A percentile compares a stretch with the other conserved stretches of the same genome.
These are phyloP conservation scores for Drosophila subobscura DNA, from an alignment of 1,140 invertebrate genomes.

Conservation along the genomic window DNA sequence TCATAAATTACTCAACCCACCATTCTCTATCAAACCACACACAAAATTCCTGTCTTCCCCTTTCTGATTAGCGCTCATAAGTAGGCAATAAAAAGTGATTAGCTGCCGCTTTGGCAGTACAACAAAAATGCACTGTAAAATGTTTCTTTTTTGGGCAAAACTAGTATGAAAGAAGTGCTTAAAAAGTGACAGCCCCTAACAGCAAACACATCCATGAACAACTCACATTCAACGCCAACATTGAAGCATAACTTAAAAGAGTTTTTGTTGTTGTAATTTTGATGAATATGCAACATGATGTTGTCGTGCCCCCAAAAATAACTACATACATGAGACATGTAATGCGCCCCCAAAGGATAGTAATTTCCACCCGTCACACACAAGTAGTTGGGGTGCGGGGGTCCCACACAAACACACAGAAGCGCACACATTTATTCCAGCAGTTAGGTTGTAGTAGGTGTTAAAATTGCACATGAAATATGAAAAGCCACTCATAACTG, in stretches of 20 bases:
- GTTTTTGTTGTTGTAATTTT: conserved; percentile 32
- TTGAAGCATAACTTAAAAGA: conserved; percentile 15
- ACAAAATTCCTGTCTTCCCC: background rate
- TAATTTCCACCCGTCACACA: background rate
- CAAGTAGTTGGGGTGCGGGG: background rate
- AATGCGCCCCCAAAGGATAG: conserved; percentile 19
- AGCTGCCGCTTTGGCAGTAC: conserved; percentile 24
- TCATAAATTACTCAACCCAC: no score
- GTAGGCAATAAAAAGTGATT: conserved; percentile 41
- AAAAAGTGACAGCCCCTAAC: no score
- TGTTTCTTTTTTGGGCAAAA: conserved; percentile 27
- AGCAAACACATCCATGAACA: background rate
- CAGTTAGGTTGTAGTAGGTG: conserved; percentile 74
- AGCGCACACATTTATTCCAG: conserved; percentile 52
- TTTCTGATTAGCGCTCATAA: background rate
- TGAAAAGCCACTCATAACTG: conserved; percentile 69
- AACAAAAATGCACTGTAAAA: conserved; percentile 33
- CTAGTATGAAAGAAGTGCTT: background rate
- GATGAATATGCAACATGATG: conserved; percentile 73
- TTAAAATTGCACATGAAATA: conserved; percentile 80
- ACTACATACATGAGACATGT: conserved; percentile 40
- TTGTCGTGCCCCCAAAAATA: conserved; percentile 45
- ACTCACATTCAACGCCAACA: background rate
- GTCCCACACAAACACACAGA: conserved; percentile 19
- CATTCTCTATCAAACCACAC: background rate